A percentile compares a stretch with the other conserved stretches of the same genome.
phyloP scores from a whole-genome alignment of 1,140 invertebrate species.

The Thrips palmi region DNA sequence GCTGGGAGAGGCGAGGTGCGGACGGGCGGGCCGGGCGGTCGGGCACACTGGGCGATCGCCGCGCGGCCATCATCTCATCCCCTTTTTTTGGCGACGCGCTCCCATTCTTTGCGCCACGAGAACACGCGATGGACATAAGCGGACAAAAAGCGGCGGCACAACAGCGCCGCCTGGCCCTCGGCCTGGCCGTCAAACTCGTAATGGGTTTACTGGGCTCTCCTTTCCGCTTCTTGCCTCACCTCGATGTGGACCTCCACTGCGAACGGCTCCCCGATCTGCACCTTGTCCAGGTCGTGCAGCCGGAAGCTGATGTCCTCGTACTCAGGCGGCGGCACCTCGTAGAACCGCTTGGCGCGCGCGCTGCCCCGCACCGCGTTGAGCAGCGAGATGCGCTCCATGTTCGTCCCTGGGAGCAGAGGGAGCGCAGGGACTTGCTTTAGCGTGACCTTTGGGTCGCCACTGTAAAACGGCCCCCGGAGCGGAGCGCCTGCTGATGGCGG shows the following conservation, averaged over 20 bases:
- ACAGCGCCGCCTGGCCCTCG: too few species aligned
- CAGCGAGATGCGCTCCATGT: conserved; percentile 39
- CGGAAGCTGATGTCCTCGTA: conserved; percentile 45
- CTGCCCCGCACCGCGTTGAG: conserved; percentile 40
- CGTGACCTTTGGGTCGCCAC: not conserved
- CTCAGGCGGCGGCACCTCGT: conserved; percentile 31
- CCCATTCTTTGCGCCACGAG: too few species aligned
- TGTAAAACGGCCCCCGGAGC: not conserved
- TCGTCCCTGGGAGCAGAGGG: conserved; percentile 22
- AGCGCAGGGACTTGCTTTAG: not conserved
- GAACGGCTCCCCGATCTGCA: conserved; percentile 45
- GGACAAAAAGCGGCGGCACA: too few species aligned
- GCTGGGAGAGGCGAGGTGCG: too few species aligned
- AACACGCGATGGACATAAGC: too few species aligned
- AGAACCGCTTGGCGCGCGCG: conserved; percentile 33
- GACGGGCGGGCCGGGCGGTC: too few species aligned
- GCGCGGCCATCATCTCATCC: too few species aligned
- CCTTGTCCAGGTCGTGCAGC: conserved; percentile 42
- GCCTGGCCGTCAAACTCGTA: too few species aligned
- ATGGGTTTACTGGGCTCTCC: conserved; percentile 3
- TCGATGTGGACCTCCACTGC: conserved; percentile 41
- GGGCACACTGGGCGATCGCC: too few species aligned
- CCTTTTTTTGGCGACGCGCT: too few species aligned
- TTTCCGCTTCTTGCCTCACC: conserved; percentile 23
- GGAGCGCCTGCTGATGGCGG: too few species aligned